Conservation (phyloP, 2,113 vertebrate species). For the Notothenia coriiceps region DNA sequence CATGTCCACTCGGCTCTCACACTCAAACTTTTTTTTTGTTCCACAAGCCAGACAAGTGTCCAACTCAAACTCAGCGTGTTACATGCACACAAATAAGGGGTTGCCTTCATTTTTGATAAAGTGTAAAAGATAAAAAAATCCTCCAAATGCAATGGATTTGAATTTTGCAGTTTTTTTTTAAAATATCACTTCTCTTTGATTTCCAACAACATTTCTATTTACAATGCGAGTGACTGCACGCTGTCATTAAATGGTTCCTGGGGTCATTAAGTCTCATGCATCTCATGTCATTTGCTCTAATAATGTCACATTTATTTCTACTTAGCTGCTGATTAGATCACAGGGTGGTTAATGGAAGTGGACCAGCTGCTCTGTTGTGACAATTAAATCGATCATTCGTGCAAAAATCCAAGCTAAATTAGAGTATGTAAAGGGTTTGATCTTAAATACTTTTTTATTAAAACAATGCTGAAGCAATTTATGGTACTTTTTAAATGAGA, state of each 20-base stretch:
- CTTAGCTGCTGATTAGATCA: conserved; percentile 31
- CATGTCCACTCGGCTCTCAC: conserved; percentile 39
- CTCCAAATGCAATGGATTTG: background rate
- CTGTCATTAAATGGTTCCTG: conserved; percentile 8
- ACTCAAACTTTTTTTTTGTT: background rate
- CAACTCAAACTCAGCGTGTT: conserved; percentile 1
- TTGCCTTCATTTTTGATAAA: background rate
- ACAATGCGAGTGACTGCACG: background rate
- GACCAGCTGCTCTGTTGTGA: conserved; percentile 27
- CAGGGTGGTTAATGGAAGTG: background rate
- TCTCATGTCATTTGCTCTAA: conserved; percentile 28
- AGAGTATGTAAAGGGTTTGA: background rate
- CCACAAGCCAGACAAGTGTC: background rate
- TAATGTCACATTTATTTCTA: conserved; percentile 45
- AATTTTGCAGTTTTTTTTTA: background rate
- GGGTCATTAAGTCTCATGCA: conserved; percentile 18
- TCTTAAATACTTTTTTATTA: background rate
- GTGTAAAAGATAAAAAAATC: background rate
- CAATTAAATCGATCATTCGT: background rate
- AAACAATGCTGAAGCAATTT: background rate
- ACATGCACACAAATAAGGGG: background rate
- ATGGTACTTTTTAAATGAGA: conserved; percentile 3
- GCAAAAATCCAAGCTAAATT: background rate
- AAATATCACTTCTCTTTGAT: background rate
- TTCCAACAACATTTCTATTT: background rate